Conservation (phyloP, 2,888 invertebrate species). For the Tiliacea aurago region DNA sequence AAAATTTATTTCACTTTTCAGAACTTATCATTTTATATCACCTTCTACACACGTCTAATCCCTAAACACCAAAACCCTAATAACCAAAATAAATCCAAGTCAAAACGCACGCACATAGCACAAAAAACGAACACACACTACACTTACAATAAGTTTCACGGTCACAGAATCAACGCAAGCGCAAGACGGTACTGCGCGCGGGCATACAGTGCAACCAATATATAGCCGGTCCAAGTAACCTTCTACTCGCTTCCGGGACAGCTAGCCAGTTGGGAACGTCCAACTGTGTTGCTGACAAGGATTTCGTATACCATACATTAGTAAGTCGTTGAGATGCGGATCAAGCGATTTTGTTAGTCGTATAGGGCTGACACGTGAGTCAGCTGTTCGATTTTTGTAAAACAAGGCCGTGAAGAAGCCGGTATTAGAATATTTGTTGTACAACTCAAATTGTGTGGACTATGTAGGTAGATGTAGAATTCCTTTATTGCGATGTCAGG, state of each 20-base stretch:
- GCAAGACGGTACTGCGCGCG: conserved; percentile 80
- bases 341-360: conserved; percentile 15
- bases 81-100: conserved; percentile 23
- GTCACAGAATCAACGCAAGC: conserved; percentile 72
- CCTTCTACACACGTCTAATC: background rate
- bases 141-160: conserved; percentile 79
- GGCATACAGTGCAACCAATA: conserved; percentile 75
- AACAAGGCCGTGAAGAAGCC: background rate
- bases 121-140: conserved; percentile 60
- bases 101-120: conserved; percentile 37
- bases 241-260: conserved; percentile 86
- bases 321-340: conserved; percentile 37
- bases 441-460: background rate
- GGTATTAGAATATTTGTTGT: background rate
- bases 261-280: conserved; percentile 53
- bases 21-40: background rate
- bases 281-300: conserved; percentile 52
- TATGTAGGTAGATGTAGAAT: background rate
- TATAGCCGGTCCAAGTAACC: conserved; percentile 84
- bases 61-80: background rate
- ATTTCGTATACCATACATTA: conserved; percentile 42
- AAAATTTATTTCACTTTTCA: background rate
- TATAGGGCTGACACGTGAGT: conserved; percentile 40
- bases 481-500: no score
- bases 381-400: conserved; percentile 3